phyloP scores from a whole-genome alignment of 2,113 vertebrate genomes.

The Sebastes schlegelii region DNA sequence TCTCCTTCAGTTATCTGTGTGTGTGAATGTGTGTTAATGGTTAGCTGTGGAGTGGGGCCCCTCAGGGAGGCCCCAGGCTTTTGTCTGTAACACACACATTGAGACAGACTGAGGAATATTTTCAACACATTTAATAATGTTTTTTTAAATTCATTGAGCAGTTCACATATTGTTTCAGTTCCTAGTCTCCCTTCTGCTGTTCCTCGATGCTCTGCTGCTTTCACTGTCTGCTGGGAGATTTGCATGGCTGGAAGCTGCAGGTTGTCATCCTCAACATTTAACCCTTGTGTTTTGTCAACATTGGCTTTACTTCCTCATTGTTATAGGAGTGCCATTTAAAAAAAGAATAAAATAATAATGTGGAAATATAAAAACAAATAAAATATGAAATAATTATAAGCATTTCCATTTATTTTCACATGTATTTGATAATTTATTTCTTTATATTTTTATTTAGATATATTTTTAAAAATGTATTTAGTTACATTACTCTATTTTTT shows the following conservation, averaged over 20 bases:
- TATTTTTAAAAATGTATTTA: too few relatives aligned
- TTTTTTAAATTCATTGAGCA: not conserved
- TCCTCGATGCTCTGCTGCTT: not conserved
- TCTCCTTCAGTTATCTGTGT: not conserved
- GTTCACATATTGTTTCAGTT: not conserved
- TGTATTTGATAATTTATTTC: too few relatives aligned
- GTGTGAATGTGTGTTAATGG: slow-evolving; percentile 2
- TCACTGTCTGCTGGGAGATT: slow-evolving; percentile 30
- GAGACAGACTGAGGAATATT: not conserved
- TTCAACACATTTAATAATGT: not conserved
- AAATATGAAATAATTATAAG: too few relatives aligned
- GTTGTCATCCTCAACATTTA: not conserved
- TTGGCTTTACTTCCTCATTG: not conserved
- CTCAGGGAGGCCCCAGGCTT: slow-evolving; percentile 23
- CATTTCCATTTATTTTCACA: too few relatives aligned
- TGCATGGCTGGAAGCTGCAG: not conserved
- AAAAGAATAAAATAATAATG: too few relatives aligned
- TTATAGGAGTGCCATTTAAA: not conserved
- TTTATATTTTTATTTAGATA: too few relatives aligned
- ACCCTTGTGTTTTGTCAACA: not conserved
- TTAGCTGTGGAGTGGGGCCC: slow-evolving; percentile 19
- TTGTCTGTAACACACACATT: not conserved
- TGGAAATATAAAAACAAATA: too few relatives aligned
- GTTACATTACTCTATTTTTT: too few relatives aligned
- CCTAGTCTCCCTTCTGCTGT: not conserved